Base-by-base conservation (phyloP, 2,797 vertebrate genomes). In the Chelon auratus region DNA sequence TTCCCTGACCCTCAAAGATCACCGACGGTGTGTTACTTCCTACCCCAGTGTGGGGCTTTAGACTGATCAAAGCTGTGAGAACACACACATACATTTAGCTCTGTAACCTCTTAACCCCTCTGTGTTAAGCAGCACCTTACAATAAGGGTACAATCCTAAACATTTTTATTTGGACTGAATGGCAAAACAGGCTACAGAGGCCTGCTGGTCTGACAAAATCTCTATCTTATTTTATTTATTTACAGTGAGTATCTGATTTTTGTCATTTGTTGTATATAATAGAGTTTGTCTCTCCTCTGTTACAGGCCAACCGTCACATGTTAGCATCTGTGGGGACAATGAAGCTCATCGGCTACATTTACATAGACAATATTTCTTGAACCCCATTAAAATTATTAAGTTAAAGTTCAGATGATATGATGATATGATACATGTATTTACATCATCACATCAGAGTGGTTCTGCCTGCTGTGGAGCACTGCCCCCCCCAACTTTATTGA, bases 11-110 rank as follows among this genome's bases (percentile, higher is more conserved):
- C 77, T 78, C 33, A 84, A 80, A 90, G 88, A 85, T 90, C 88
- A 86, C 83, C 45, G 45, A 54, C 40, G 1, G 84, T 53, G 82
- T 87, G 89, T 90, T 87, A 91, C 88, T 91, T 92, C 91, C 91
- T 89, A 85, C 69, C 68, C 66, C 72, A 22, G 73, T 76, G 84
- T 77, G 81, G 67, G 73, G 78, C 77, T 75, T 14, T 47, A 12
- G 17, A 18, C 63, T 75, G 88, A 93, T 92, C 90, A 92, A 92
- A 92, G 91, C 63, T 42, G 24, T 3, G 51, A 72, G 86, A 91
- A 89, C 90, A 89, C 89, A 91, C 83, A 91, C 86, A 77, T 73
- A 48, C 84, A 81, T 75, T 71, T 78, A 82, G 60, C 54, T 59
- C 74, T 65, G 56, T 86, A 81, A 92, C 90, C 89, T 82, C 77